A percentile compares a stretch with the other conserved stretches of the same genome.
Conservation (phyloP, 2,888 invertebrate genomes). For the Pristionchus maxplancki region DNA sequence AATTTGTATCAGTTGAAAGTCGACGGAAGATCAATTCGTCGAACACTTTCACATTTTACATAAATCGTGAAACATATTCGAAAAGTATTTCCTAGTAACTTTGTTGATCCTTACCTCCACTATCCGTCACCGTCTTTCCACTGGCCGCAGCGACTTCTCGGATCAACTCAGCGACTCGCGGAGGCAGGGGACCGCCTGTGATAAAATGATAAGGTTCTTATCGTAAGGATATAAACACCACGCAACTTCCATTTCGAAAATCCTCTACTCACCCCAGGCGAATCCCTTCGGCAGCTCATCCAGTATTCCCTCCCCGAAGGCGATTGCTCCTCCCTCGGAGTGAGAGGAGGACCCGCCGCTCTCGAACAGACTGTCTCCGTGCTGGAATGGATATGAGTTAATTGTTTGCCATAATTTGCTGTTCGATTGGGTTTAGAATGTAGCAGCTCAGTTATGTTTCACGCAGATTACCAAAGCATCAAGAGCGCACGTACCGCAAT, state of each 20-base stretch:
- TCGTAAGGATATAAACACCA: too few species aligned
- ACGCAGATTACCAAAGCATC: too few species aligned
- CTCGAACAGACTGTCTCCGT: slow-evolving; percentile 25
- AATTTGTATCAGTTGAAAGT: not conserved
- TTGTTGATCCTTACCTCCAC: not conserved
- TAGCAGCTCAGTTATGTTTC: too few species aligned
- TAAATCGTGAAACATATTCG: not conserved
- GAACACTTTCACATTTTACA: not conserved
- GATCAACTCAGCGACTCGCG: not conserved
- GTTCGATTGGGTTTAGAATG: too few species aligned
- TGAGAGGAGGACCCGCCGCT: not conserved
- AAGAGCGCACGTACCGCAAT: too few species aligned
- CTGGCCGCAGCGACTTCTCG: not conserved
- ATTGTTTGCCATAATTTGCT: not conserved
- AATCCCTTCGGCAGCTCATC: not conserved
- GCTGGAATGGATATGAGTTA: not conserved
- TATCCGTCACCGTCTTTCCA: not conserved
- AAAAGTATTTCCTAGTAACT: not conserved
- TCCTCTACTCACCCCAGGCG: not conserved
- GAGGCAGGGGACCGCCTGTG: not conserved
- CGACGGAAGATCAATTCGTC: not conserved
- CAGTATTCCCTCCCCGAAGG: slow-evolving; percentile 49
- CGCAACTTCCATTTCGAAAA: too few species aligned
- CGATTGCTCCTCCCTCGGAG: slow-evolving; percentile 49
- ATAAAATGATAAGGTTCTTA: not conserved